Conservation (phyloP, 2,888 invertebrate species). For the Ornithoptera alexandrae region DNA sequence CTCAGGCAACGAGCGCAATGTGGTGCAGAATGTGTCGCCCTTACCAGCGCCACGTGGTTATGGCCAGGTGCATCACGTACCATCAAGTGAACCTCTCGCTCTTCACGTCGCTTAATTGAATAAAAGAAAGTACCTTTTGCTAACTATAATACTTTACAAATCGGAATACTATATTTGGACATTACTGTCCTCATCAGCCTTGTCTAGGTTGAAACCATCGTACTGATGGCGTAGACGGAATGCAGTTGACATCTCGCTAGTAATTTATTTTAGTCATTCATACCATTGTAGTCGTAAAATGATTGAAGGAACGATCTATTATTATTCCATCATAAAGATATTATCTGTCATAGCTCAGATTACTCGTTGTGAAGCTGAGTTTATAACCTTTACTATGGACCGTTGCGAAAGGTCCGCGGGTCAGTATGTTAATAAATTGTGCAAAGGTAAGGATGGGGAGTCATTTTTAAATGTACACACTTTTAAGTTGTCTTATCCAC, state of each 20-base stretch:
- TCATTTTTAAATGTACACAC: not conserved
- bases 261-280: not conserved
- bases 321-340: constrained; percentile 4
- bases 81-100: too few species aligned
- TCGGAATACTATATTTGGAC: too few species aligned
- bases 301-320: not conserved
- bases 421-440: constrained; percentile 27
- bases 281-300: not conserved
- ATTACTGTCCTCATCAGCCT: too few species aligned
- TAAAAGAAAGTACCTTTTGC: too few species aligned
- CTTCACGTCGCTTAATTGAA: too few species aligned
- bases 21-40: too few species aligned
- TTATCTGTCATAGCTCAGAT: constrained; percentile 8
- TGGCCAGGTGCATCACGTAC: too few species aligned
- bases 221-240: not conserved
- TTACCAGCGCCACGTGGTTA: too few species aligned
- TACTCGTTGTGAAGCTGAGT: not conserved
- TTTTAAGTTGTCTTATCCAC: not conserved
- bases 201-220: too few species aligned
- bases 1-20: too few species aligned
- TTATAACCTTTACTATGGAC: constrained; percentile 9
- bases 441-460: constrained; percentile 5
- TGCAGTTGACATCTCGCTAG: not conserved
- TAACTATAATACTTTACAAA: too few species aligned
- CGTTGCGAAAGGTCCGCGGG: constrained; percentile 19